A percentile compares a stretch with the other conserved stretches of the same genome.
Conservation (phyloP, 2,113 vertebrate species). For the Hippocampus mohnikei region DNA sequence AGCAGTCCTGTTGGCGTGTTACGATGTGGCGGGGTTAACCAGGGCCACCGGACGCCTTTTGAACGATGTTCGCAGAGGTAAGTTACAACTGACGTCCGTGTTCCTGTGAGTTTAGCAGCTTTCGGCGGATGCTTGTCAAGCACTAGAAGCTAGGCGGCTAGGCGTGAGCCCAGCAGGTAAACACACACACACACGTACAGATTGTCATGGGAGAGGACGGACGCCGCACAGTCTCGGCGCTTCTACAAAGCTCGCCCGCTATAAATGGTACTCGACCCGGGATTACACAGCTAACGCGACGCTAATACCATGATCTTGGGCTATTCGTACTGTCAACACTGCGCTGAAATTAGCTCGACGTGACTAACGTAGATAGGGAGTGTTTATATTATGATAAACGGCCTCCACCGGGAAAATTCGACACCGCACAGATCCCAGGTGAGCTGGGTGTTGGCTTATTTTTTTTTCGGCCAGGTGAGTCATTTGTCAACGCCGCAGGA, state of each 20-base stretch:
- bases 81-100: slow-evolving; percentile 31
- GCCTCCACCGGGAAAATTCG: slow-evolving; percentile 23
- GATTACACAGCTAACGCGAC: slow-evolving; percentile 60
- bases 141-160: slow-evolving; percentile 40
- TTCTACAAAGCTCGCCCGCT: slow-evolving; percentile 31
- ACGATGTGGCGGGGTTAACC: slow-evolving; percentile 73
- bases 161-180: slow-evolving; percentile 63
- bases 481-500: background rate
- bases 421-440: slow-evolving; percentile 50
- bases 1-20: slow-evolving; percentile 29
- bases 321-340: slow-evolving; percentile 38
- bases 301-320: slow-evolving; percentile 53
- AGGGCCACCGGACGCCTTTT: slow-evolving; percentile 53
- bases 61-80: slow-evolving; percentile 78
- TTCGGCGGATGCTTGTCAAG: slow-evolving; percentile 43
- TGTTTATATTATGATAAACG: slow-evolving; percentile 48
- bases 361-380: slow-evolving; percentile 30
- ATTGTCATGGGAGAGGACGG: slow-evolving; percentile 35
- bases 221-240: slow-evolving; percentile 24
- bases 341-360: slow-evolving; percentile 47
- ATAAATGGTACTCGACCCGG: slow-evolving; percentile 43
- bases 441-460: slow-evolving; percentile 25
- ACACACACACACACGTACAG: slow-evolving; percentile 35
- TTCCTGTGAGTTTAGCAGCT: slow-evolving; percentile 13
- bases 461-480: background rate